A percentile compares a stretch with the other conserved stretches of the same genome.
These are phyloP conservation scores for Rhagoletis zephyria DNA, from an alignment of 1,140 invertebrate genomes.

Conservation along the genomic window DNA sequence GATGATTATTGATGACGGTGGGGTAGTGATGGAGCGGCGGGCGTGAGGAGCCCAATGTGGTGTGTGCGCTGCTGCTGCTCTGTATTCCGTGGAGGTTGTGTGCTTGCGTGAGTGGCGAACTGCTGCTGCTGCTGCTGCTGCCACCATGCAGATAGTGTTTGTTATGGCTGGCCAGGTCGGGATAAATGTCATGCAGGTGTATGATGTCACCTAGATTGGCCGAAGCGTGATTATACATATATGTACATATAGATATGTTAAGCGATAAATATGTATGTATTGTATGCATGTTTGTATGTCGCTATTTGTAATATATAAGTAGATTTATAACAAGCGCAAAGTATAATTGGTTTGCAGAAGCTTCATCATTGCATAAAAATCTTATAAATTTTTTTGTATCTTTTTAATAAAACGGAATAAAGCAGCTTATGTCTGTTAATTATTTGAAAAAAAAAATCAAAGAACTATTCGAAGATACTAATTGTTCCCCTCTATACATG, in stretches of 20 bases:
- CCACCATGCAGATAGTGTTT: constrained; percentile 63
- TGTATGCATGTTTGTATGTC: background rate
- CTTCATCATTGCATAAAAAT: background rate
- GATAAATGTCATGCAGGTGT: constrained; percentile 73
- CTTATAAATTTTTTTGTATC: no score
- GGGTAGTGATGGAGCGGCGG: constrained; percentile 62
- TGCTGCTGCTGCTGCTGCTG: constrained; percentile 58
- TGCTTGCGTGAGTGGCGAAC: background rate
- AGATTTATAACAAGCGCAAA: background rate
- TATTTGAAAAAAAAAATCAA: no score
- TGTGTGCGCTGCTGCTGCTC: background rate
- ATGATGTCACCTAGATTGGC: constrained; percentile 70
- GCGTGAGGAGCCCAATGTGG: constrained; percentile 54
- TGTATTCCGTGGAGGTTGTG: constrained; percentile 10
- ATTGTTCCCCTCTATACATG: no score
- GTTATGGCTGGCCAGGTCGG: constrained; percentile 66
- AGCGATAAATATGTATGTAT: background rate
- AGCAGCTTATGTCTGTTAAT: no score
- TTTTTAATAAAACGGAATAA: no score
- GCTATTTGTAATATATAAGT: background rate
- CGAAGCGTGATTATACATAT: constrained; percentile 49
- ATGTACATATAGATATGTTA: background rate
- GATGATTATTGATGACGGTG: constrained; percentile 58
- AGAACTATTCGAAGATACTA: no score
- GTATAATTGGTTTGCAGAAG: background rate